phyloP scores from a whole-genome alignment of 2,797 vertebrate species.

The Brachymystax lenok region DNA sequence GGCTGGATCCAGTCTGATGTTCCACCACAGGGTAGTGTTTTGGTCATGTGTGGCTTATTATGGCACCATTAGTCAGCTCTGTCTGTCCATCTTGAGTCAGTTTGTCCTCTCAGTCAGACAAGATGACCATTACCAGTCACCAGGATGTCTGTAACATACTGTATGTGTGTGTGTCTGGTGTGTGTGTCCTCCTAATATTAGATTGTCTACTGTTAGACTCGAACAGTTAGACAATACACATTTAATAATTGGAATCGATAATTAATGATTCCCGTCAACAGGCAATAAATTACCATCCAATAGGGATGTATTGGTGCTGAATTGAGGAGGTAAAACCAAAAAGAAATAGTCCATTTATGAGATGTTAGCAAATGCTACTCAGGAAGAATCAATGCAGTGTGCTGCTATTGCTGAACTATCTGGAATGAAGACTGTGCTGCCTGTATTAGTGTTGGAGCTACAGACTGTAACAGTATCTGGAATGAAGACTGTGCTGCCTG shows the following conservation, averaged over 20 bases:
- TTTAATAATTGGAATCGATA: no score
- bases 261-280: neutral
- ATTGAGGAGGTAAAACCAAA: slow-evolving; percentile 57
- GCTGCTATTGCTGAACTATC: slow-evolving; percentile 23
- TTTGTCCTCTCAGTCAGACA: slow-evolving; percentile 7
- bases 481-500: slow-evolving; percentile 44
- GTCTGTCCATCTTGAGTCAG: slow-evolving; percentile 37
- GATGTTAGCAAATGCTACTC: slow-evolving; percentile 52
- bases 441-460: slow-evolving; percentile 15
- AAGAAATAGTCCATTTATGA: slow-evolving; percentile 69
- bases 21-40: slow-evolving; percentile 27
- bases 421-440: slow-evolving; percentile 47
- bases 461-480: slow-evolving; percentile 12
- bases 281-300: slow-evolving; percentile 34
- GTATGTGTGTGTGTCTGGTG: neutral
- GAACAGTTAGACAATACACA: neutral
- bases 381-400: slow-evolving; percentile 63
- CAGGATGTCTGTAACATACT: neutral
- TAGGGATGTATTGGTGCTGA: slow-evolving; percentile 35
- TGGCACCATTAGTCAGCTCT: slow-evolving; percentile 43
- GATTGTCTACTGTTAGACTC: neutral
- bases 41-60: slow-evolving; percentile 24
- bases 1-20: slow-evolving; percentile 26
- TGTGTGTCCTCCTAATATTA: neutral
- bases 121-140: neutral